Conservation (phyloP, 1,140 invertebrate genomes). For the Cherax quadricarinatus region DNA sequence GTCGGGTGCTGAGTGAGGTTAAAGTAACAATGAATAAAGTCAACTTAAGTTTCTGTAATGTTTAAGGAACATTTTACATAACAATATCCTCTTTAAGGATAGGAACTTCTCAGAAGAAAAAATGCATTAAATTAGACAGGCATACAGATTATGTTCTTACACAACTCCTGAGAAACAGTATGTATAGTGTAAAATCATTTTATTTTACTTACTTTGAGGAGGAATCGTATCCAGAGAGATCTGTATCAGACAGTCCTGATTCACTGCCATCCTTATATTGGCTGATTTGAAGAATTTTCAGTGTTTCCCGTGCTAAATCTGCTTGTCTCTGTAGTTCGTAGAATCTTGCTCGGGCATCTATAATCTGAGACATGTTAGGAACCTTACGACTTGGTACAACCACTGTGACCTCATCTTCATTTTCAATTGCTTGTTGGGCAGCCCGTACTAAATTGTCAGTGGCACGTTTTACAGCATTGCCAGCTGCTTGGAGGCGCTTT, state of each 20-base stretch:
- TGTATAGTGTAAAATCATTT: neutral
- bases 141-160: no score
- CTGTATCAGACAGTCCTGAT: constrained; percentile 73
- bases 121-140: no score
- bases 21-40: no score
- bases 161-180: neutral
- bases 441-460: constrained; percentile 97
- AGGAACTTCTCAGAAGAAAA: no score
- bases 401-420: constrained; percentile 92
- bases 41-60: no score
- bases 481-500: constrained; percentile 86
- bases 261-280: constrained; percentile 80
- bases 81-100: no score
- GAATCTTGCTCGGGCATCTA: constrained; percentile 90
- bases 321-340: constrained; percentile 95
- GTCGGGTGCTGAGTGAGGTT: no score
- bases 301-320: constrained; percentile 91
- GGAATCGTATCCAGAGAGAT: constrained; percentile 74
- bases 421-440: constrained; percentile 92
- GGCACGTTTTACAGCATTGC: constrained; percentile 97
- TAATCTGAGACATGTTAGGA: constrained; percentile 94
- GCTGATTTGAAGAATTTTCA: constrained; percentile 90
- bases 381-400: constrained; percentile 95
- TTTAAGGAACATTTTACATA: no score
- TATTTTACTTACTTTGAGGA: constrained; percentile 63